Percentiles rank a stretch among this genome's conserved stretches.
These are phyloP conservation scores for Malurus elegans DNA, from an alignment of 2,113 vertebrate species.

Conservation along the genomic window DNA sequence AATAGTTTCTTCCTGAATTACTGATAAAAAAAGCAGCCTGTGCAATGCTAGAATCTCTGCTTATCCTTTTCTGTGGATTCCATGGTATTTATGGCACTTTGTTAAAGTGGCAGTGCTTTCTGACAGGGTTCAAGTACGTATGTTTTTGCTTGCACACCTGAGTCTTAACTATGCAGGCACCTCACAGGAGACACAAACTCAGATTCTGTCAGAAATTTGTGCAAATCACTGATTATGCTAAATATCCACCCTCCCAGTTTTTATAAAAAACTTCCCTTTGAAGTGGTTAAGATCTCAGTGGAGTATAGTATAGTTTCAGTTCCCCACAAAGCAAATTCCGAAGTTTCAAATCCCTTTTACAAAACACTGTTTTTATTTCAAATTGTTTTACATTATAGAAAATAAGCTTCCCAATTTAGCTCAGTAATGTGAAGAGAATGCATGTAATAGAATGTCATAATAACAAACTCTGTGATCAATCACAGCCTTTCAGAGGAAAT, in stretches of 20 bases:
- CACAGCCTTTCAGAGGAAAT: not conserved
- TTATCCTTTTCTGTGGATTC: not conserved
- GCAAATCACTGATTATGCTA: not conserved
- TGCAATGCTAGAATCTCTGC: not conserved
- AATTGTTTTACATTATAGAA: conserved; percentile 1
- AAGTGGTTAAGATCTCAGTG: not conserved
- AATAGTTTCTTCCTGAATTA: not conserved
- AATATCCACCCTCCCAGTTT: rapidly evolving
- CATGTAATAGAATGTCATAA: conserved; percentile 32
- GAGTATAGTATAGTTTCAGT: not conserved
- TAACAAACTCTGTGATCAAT: not conserved
- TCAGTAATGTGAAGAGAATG: conserved; percentile 32
- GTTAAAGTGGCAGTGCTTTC: not conserved
- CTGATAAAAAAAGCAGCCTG: not conserved
- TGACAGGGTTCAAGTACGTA: not conserved
- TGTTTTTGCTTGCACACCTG: not conserved
- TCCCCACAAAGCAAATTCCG: conserved; percentile 6
- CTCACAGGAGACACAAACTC: not conserved
- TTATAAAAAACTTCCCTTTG: not conserved
- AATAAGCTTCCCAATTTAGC: conserved; percentile 18
- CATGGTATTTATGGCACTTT: not conserved
- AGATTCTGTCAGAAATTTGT: not conserved
- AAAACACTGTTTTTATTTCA: not conserved
- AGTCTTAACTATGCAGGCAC: not conserved
- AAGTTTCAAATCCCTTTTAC: not conserved